A percentile compares a stretch with the other conserved stretches of the same genome.
Conservation (phyloP, 2,113 vertebrate species). For the Nansenia antarctica region DNA sequence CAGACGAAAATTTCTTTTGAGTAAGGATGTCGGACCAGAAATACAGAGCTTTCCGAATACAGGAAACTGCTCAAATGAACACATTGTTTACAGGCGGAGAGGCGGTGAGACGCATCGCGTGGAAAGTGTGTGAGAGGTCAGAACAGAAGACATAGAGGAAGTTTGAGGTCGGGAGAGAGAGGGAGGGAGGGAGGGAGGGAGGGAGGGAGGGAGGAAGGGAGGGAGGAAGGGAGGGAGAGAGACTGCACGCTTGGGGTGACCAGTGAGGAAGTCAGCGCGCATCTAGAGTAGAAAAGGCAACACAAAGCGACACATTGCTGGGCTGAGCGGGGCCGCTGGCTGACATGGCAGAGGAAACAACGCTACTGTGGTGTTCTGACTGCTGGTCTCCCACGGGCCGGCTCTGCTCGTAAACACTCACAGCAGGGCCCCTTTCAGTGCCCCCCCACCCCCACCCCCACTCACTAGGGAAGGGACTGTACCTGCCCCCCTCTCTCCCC, state of each 20-base stretch:
- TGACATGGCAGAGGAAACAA: background rate
- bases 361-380: background rate
- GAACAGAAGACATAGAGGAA: conserved; percentile 2
- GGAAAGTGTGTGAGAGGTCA: conserved; percentile 30
- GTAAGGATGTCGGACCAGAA: background rate
- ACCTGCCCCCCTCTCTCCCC: background rate
- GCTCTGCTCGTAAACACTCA: background rate
- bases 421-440: background rate
- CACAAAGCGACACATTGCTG: too few relatives aligned
- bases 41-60: background rate
- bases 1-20: background rate
- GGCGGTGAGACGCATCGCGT: background rate
- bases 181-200: background rate
- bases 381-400: background rate
- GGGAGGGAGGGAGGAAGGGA: background rate
- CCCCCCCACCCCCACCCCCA: background rate
- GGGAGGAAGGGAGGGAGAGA: background rate
- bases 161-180: background rate
- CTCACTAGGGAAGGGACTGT: too few relatives aligned
- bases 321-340: background rate
- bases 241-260: background rate
- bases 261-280: background rate
- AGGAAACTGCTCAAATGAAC: background rate
- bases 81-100: background rate
- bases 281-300: background rate